Base-by-base conservation (phyloP, 2,797 vertebrate genomes). In the Hippopotamyrus pictus region DNA sequence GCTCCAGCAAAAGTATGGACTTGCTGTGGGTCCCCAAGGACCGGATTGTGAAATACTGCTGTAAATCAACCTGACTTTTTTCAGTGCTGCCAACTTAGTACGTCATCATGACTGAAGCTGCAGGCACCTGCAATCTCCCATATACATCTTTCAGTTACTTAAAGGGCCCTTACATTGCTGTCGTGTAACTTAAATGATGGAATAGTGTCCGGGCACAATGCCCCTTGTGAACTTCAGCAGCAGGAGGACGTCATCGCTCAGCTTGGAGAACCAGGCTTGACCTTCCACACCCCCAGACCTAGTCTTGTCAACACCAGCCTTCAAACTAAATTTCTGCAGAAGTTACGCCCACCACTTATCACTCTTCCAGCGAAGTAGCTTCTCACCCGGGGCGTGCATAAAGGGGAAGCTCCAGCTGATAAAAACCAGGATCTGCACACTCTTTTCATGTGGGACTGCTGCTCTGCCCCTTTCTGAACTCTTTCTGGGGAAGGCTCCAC, bases 251-350 rank as follows among this genome's bases (percentile, higher is more conserved):
- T 44, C 82, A 51, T 51, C 1, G 82, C 46, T 48, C n/a, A 7
- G 19, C 46, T 25, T 48, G 19, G 82, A 44, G n/a, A 48, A 46
- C 50, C 50, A 33, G 22, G 51, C 53, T 46, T 84, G 76, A 46
- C 41, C n/a, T 29, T 8, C 19, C 5, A 51, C 85, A 50, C 33
- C 41, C 12, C 29, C 11, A 2, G 44, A 22, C 19, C 33, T 37
- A 57, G 51, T 65, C 41, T 90, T 87, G 22, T 86, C 41, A 48
- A 46, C 88, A 57, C 46, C 25, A 0, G 12, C 84, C 25, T 88
- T 90, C 88, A 83, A 48, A 90, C 44, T 69, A 88, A 91, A 91
- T 89, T 92, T 92, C 91, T 89, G 37, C 90, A 90, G 92, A 93
- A 93, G 91, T 87, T 84, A 87, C 65, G 3, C 25, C 59, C 37